Base-by-base conservation (phyloP, 2,888 invertebrate genomes). In the Drosophila heteroneura region DNA sequence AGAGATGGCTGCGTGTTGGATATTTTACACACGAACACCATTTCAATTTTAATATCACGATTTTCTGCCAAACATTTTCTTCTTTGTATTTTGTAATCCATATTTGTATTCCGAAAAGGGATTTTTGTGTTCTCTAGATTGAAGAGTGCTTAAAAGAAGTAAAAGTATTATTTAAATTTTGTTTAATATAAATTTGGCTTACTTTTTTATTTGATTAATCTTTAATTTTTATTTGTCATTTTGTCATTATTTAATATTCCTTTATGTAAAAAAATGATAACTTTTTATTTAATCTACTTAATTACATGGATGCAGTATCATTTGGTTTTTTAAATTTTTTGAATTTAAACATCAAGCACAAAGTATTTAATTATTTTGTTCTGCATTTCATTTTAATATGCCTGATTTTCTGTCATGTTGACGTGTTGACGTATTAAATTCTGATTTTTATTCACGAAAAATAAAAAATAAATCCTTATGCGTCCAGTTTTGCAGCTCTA, bases 391-490 rank as follows among this genome's bases (percentile, higher is more conserved):
- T 28, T 28, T 28, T 12, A 28, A 37, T 6, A 12, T 28, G 12
- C 4, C 7, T 19, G 19, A 28, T 19, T 37, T 19, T 19, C 6
- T 28, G 54, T 28, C 37, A 56, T 56, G 26, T 57, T 9, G 14
- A 28, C 28, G 28, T 57, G n/a, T n/a, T 28, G 37, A 58, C 22
- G 32, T 44, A 41, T 6, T 58, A n/a, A 44, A 44, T 32, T 58
- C 32, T 26, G 41, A 44, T 44, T 58, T 44, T 44, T 44, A 44
- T 30, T 44, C 47, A 44, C 30, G 12, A 58, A 22, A 58, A 58
- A 30, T 47, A 52, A 32, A 12, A n/a, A 32, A 12, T 6, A 22
- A 32, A 22, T 30, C 41, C 10, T 32, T 44, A 32, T 4, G n/a
- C 22, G 32, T 10, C 44, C 32, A 26, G 32, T 44, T 44, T n/a